phyloP scores from a whole-genome alignment of 2,888 invertebrate genomes.

The Noctua comes region DNA sequence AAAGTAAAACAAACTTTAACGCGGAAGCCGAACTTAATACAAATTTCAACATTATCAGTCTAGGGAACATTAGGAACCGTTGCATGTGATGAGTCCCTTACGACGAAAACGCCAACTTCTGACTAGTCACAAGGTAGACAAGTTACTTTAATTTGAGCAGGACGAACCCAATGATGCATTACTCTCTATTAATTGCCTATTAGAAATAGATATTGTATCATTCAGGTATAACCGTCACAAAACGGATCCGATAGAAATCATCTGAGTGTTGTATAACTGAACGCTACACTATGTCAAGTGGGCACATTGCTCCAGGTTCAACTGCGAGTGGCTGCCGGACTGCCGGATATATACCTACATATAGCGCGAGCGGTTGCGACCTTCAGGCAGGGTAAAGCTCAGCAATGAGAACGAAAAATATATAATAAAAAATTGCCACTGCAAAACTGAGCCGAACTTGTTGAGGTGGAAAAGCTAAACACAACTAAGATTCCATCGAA shows the following conservation, averaged over 20 bases:
- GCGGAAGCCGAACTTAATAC: background rate
- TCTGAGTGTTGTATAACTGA: constrained; percentile 17
- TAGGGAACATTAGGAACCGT: background rate
- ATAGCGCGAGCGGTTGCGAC: background rate
- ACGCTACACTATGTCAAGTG: constrained; percentile 51
- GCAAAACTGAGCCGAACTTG: background rate
- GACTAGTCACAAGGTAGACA: background rate
- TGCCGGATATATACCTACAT: background rate
- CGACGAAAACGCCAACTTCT: background rate
- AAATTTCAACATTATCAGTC: constrained; percentile 5
- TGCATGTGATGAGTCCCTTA: no score
- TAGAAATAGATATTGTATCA: background rate
- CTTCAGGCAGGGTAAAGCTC: background rate
- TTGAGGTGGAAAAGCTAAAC: background rate
- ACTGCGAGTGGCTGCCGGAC: background rate
- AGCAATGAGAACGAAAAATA: background rate
- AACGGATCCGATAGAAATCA: constrained; percentile 2
- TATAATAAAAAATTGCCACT: background rate
- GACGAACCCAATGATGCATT: background rate
- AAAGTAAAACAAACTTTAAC: background rate
- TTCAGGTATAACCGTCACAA: constrained; percentile 10
- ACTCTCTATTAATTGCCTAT: background rate
- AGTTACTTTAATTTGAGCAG: background rate
- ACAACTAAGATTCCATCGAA: background rate
- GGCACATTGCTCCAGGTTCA: constrained; percentile 21